Base-by-base conservation (phyloP, 2,113 vertebrate species). In the Heteronetta atricapilla region DNA sequence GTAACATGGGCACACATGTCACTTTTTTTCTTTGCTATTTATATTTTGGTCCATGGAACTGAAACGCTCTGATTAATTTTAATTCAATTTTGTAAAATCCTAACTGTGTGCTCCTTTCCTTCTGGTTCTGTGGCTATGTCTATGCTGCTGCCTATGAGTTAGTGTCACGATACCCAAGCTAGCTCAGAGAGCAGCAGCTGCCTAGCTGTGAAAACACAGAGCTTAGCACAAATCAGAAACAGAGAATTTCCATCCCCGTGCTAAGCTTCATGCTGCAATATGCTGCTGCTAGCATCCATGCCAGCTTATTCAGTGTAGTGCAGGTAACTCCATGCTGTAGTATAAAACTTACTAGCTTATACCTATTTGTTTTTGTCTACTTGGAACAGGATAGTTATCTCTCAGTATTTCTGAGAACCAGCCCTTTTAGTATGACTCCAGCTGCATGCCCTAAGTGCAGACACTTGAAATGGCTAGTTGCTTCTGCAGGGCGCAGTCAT, bases 31-130 rank as follows among this genome's bases (percentile, higher is more conserved):
- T 93, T 97, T 67, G 28, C 89, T 91, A 66, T 91, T 86, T 95
- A 26, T 90, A 50, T 81, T 79, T 95, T 73, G 53, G 78, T 96
- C 74, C 74, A 90, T 78, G 87, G 89, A 95, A 97, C 79, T 89
- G 63, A 96, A 92, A 86, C 59, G 56, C 77, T 93, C 26, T 29
- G 19, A 73, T 78, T 55, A 92, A 78, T 84, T 95, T 92, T 79
- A 95, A 92, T 95, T 92, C 64, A 90, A 82, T 76, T 95, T 80
- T 84, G 77, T 74, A 93, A 93, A 81, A 56, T 29, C 58, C 87
- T 83, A 93, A 95, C 82, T 88, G 87, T 2, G 9, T 74, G 33
- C 74, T 81, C 62, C 72, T 84, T 94, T 86, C 75, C 63, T 96
- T 92, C 90, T 68, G 79, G 63, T 91, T 77, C 74, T 92, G 75